phyloP scores from a whole-genome alignment of 2,113 vertebrate genomes.

The Anhinga anhinga region DNA sequence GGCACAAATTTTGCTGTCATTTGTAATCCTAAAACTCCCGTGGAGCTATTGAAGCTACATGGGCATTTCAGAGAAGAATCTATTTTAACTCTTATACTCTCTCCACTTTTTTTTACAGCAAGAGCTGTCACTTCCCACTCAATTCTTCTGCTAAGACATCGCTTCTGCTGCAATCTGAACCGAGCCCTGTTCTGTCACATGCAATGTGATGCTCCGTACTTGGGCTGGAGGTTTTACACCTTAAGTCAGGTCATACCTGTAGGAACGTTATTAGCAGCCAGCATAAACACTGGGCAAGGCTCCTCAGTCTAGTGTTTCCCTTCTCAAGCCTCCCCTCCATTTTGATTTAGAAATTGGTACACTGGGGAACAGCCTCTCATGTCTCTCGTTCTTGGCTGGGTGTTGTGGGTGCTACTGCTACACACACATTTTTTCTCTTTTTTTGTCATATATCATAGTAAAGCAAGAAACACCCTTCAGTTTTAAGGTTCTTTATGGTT shows the following conservation, averaged over 20 bases:
- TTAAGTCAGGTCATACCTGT: background rate
- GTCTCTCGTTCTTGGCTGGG: background rate
- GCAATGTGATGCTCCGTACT: background rate
- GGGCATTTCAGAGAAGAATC: conserved; percentile 37
- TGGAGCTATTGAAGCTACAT: conserved; percentile 47
- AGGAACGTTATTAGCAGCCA: background rate
- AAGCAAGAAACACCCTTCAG: background rate
- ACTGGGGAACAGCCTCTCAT: background rate
- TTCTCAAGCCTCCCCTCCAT: background rate
- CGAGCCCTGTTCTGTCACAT: background rate
- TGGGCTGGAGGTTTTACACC: background rate
- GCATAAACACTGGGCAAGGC: background rate
- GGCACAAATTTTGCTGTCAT: conserved; percentile 62
- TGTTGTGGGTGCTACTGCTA: background rate
- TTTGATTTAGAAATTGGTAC: background rate
- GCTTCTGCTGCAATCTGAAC: background rate
- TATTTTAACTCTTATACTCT: conserved; percentile 41
- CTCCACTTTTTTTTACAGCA: conserved; percentile 19
- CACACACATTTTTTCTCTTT: background rate
- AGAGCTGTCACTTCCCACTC: conserved; percentile 63
- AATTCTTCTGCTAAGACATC: conserved; percentile 26
- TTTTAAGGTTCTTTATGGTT: background rate
- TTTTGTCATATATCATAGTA: background rate
- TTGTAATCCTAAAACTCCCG: conserved; percentile 50
- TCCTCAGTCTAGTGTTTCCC: background rate